Evolutionary conservation across 2,888 invertebrate genomes (phyloP).

Genomic region (Cataglyphis rosenhaueri): DNA sequence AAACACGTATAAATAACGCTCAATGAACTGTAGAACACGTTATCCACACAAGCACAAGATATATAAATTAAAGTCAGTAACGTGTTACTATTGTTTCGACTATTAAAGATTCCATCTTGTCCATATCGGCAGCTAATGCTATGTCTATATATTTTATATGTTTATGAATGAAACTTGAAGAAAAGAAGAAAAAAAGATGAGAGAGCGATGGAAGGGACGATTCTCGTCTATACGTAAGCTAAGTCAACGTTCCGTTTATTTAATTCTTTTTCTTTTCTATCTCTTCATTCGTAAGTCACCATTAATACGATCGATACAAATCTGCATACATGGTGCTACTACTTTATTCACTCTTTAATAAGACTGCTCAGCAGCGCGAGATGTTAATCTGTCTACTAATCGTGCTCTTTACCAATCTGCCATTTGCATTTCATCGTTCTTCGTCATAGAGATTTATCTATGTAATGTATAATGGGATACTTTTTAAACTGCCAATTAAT

Average conservation of each 20-base stretch:
- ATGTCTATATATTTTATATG: slow-evolving; percentile 4
- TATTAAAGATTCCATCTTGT: not conserved
- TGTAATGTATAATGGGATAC: slow-evolving; percentile 66
- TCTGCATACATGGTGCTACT: slow-evolving; percentile 75
- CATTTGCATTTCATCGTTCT: slow-evolving; percentile 69
- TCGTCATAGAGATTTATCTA: slow-evolving; percentile 65
- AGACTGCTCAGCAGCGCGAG: slow-evolving; percentile 81
- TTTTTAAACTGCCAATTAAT: slow-evolving; percentile 80
- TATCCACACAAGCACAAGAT: not conserved
- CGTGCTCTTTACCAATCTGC: slow-evolving; percentile 72
- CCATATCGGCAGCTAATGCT: not conserved
- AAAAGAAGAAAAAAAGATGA: slow-evolving; percentile 35
- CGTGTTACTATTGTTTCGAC: not conserved
- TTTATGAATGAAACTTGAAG: not conserved
- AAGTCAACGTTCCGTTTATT: slow-evolving; percentile 74
- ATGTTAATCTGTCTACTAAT: slow-evolving; percentile 56
- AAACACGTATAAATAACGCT: not conserved
- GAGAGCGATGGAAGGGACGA: slow-evolving; percentile 31
- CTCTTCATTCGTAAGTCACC: slow-evolving; percentile 68
- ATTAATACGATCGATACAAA: slow-evolving; percentile 66
- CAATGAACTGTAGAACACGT: not conserved
- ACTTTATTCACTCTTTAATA: slow-evolving; percentile 77
- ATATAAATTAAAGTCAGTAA: not conserved
- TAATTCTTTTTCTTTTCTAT: slow-evolving; percentile 54
- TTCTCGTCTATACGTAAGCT: slow-evolving; percentile 71